Conservation (phyloP, 2,888 invertebrate genomes). For the Heteromyza rotundicornis region DNA sequence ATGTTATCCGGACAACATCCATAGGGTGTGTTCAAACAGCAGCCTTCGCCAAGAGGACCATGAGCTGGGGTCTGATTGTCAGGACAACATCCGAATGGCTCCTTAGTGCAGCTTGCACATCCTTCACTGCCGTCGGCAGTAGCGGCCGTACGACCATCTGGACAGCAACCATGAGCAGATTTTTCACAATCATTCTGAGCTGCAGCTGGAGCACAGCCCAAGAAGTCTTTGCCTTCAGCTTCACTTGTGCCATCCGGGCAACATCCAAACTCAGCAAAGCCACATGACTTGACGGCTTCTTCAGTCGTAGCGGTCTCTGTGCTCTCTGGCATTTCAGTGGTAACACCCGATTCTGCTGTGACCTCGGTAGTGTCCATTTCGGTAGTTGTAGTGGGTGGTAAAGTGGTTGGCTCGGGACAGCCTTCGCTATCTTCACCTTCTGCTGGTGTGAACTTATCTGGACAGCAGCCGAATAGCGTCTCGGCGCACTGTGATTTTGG, state of each 20-base stretch:
- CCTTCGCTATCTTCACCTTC: conserved; percentile 81
- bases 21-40: conserved; percentile 73
- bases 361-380: conserved; percentile 36
- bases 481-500: conserved; percentile 75
- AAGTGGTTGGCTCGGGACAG: conserved; percentile 72
- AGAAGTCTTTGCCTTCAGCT: conserved; percentile 67
- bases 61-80: conserved; percentile 85
- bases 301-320: conserved; percentile 25
- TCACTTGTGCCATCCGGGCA: conserved; percentile 73
- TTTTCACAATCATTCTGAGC: conserved; percentile 63
- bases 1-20: conserved; percentile 95
- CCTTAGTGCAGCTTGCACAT: conserved; percentile 74
- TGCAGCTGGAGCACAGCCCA: conserved; percentile 44
- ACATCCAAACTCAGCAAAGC: conserved; percentile 67
- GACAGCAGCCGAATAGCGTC: conserved; percentile 87
- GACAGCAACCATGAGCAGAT: conserved; percentile 77
- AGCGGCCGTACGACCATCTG: conserved; percentile 71
- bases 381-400: conserved; percentile 51
- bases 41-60: conserved; percentile 82
- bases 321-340: conserved; percentile 26
- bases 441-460: conserved; percentile 77
- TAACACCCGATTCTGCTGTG: conserved; percentile 38
- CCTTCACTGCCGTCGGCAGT: conserved; percentile 75
- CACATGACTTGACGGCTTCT: conserved; percentile 57
- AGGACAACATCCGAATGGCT: conserved; percentile 84